These are phyloP conservation scores for Pseudotriccus pelzelni DNA, from an alignment of 2,797 vertebrate genomes.

Conservation along the genomic window DNA sequence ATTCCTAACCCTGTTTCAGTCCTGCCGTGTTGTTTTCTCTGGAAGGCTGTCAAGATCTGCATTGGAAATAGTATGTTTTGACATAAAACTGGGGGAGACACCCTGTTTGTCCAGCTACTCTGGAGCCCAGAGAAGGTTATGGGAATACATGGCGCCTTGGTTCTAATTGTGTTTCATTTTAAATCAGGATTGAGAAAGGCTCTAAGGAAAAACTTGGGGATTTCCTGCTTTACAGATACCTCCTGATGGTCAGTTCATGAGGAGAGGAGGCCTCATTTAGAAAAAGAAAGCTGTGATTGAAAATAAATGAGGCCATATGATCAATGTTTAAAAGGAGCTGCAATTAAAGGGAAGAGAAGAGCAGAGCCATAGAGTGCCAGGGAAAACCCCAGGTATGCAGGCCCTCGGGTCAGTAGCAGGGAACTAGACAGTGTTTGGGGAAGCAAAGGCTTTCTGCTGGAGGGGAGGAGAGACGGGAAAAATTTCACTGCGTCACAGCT, in stretches of 20 bases:
- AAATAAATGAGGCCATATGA: neutral
- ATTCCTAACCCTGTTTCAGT: conserved; percentile 21
- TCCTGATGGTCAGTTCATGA: neutral
- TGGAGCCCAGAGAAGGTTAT: conserved; percentile 8
- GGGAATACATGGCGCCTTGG: neutral
- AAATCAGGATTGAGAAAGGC: neutral
- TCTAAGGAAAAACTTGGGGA: neutral
- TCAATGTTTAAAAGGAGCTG: neutral
- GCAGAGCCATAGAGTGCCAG: neutral
- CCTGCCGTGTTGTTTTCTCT: conserved; percentile 36
- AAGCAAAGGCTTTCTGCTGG: conserved; percentile 3
- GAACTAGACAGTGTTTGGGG: neutral
- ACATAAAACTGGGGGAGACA: conserved; percentile 2
- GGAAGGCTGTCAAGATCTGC: conserved; percentile 37
- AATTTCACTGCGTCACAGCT: conserved; percentile 51
- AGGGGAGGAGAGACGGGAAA: conserved; percentile 30
- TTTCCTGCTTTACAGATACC: neutral
- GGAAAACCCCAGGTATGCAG: neutral
- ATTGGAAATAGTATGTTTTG: conserved; percentile 26
- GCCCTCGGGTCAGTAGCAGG: neutral
- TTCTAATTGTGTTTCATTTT: conserved; percentile 37
- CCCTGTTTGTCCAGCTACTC: conserved; percentile 39
- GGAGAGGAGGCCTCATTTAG: neutral
- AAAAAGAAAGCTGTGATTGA: neutral
- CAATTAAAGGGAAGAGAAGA: neutral